Conservation (phyloP, 2,888 invertebrate species). For the Antheraea yamamai region DNA sequence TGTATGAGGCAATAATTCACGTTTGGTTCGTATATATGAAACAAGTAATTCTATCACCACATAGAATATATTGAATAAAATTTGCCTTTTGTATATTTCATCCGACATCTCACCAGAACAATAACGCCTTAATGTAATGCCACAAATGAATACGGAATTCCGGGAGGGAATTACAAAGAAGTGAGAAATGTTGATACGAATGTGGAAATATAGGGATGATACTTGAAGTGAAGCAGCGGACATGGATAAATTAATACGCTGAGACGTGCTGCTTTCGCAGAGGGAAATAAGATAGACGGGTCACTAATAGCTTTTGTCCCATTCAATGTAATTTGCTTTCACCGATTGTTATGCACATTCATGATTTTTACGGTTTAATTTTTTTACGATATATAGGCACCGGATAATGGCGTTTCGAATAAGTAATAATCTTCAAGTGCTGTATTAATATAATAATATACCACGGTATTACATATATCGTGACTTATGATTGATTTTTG, state of each 20-base stretch:
- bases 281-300: conserved; percentile 58
- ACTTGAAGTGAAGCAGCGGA: conserved; percentile 56
- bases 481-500: background rate
- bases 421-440: conserved; percentile 27
- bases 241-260: conserved; percentile 66
- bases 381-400: conserved; percentile 27
- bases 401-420: conserved; percentile 21
- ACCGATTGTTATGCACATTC: conserved; percentile 51
- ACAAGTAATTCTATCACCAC: conserved; percentile 52
- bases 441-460: conserved; percentile 16
- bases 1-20: background rate
- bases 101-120: conserved; percentile 66
- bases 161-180: conserved; percentile 56
- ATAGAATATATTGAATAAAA: conserved; percentile 18
- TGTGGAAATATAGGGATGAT: conserved; percentile 50
- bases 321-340: conserved; percentile 57
- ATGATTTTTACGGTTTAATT: conserved; percentile 35
- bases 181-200: conserved; percentile 47
- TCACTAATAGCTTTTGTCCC: conserved; percentile 56
- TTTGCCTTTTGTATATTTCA: conserved; percentile 54
- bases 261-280: conserved; percentile 55
- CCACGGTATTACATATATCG: background rate
- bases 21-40: background rate
- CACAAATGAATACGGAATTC: conserved; percentile 75
- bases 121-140: conserved; percentile 75